Evolutionary conservation across 1,140 invertebrate species (phyloP), one percentile per base, ranked within the genome.

Genomic region (Phocides pigmalion): DNA sequence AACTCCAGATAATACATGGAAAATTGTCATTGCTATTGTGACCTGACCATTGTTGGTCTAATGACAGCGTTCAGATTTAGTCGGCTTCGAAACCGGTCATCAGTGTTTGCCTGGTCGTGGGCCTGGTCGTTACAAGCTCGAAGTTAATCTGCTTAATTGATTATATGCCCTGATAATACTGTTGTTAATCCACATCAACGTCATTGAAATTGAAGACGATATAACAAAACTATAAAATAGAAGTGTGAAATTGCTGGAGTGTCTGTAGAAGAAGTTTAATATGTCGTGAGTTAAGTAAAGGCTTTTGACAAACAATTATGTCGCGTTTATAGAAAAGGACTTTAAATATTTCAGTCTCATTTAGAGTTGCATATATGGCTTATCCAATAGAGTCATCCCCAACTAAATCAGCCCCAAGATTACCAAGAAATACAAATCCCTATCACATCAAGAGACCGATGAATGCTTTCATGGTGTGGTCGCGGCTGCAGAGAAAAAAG

Each of bases 401-500:
- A 25, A 9, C 56, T 9, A 82, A 84, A 68, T 69, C 72, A 14
- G 58, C 62, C 5, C 66, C 72, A 4, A 89, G 88, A 64, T 19
- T 82, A 22, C 70, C 84, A 8, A 79, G 82, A 65, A 82, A 88
- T 17, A 72, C 80, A 4, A 89, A 90, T 47, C 85, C 90, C 0
- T 91, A 92, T 53, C 94, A 94, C 63, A 94, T 95, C 28, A 95
- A 95, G 71, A 74, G 94, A 51, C 94, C 94, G 0, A 95, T 95
- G 94, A 95, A 95, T 72, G 94, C 94, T 0, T 95, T 95, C 82
- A 95, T 95, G 94, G 94, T 95, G 0, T 95, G 94, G 94, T 95
- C 94, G 4, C 89, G 94, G 51, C 91, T 95, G 35, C 93, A 95
- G 70, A 82, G 95, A 32, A 93, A 94, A 72, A 95, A 96, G 74